Conservation (phyloP, 2,888 invertebrate genomes). For the Actias luna region DNA sequence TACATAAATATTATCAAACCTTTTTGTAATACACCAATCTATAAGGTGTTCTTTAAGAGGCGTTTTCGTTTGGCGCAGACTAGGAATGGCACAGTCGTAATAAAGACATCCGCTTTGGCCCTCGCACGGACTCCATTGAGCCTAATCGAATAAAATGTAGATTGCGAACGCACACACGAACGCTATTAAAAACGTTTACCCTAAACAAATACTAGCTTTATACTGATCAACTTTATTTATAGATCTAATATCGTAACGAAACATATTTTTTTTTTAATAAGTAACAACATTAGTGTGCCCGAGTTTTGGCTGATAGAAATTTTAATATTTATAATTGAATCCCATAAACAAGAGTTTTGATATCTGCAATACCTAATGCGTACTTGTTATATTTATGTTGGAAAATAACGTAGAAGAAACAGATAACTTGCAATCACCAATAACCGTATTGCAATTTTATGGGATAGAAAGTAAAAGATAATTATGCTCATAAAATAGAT, state of each 20-base stretch:
- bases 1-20: not conserved
- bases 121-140: not conserved
- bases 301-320: not conserved
- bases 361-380: no score
- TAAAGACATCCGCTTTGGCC: constrained; percentile 3
- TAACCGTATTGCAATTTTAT: not conserved
- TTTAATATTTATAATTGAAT: not conserved
- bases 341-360: no score
- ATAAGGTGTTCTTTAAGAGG: not conserved
- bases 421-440: not conserved
- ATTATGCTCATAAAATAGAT: not conserved
- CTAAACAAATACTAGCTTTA: not conserved
- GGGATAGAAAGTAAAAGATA: not conserved
- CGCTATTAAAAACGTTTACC: not conserved
- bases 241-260: not conserved
- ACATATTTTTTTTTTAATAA: not conserved
- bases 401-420: not conserved
- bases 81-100: not conserved
- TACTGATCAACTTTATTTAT: constrained; percentile 12
- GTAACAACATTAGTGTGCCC: not conserved
- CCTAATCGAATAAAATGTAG: not conserved
- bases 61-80: not conserved
- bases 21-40: not conserved
- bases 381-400: not conserved
- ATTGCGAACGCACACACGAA: constrained; percentile 6